phyloP scores from a whole-genome alignment of 2,113 vertebrate species.

The Varanus salvator region DNA sequence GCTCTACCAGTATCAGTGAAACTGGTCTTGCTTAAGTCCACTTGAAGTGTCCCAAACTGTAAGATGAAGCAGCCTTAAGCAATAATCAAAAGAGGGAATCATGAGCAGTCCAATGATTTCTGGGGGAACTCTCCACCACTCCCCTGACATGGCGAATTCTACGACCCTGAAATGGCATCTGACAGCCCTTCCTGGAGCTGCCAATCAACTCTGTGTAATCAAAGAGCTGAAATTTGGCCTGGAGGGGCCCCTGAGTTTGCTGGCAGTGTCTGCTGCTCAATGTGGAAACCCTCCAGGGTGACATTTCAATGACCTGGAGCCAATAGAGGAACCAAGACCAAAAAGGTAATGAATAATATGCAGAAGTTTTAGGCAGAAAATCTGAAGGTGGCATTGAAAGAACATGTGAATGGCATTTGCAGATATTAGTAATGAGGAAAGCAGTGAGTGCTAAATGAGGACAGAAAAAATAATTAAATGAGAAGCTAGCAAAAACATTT shows the following conservation, averaged over 20 bases:
- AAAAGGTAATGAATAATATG: background rate
- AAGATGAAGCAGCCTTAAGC: background rate
- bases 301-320: background rate
- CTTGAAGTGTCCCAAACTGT: background rate
- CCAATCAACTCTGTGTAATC: background rate
- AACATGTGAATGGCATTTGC: slow-evolving; percentile 11
- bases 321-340: background rate
- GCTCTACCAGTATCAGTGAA: background rate
- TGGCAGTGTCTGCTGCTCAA: background rate
- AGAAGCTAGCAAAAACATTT: background rate
- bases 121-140: background rate
- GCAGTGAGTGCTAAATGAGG: slow-evolving; percentile 16
- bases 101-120: background rate
- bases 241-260: background rate
- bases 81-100: background rate
- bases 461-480: background rate
- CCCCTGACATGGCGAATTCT: background rate
- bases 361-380: background rate
- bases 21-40: background rate
- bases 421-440: slow-evolving; percentile 8
- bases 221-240: background rate
- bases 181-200: too few relatives aligned
- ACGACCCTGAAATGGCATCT: background rate
- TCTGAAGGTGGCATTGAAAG: slow-evolving; percentile 9
- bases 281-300: background rate